These are phyloP conservation scores for Coreoperca whiteheadi DNA, from an alignment of 2,113 vertebrate genomes.

Conservation along the genomic window DNA sequence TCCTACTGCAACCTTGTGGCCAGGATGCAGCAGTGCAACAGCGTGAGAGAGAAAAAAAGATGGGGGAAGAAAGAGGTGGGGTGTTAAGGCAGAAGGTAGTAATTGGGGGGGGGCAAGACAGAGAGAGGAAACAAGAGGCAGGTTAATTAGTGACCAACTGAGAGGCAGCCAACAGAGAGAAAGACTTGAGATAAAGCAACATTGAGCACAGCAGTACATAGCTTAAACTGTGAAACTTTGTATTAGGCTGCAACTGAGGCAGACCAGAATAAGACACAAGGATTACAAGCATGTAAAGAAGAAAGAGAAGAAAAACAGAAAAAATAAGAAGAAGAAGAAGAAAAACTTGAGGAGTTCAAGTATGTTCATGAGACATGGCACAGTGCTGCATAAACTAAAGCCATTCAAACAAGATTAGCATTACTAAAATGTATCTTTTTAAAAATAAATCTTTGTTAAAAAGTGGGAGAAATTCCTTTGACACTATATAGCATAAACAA, in stretches of 20 bases:
- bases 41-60: conserved; percentile 44
- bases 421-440: neutral
- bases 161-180: conserved; percentile 41
- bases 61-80: conserved; percentile 57
- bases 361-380: neutral
- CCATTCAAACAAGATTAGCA: neutral
- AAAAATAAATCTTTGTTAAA: neutral
- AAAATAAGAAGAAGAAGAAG: neutral
- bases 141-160: conserved; percentile 51
- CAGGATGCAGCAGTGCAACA: conserved; percentile 81
- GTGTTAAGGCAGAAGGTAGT: conserved; percentile 20
- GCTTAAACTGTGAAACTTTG: conserved; percentile 9
- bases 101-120: conserved; percentile 12
- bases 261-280: conserved; percentile 9
- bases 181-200: conserved; percentile 38
- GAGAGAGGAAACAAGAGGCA: conserved; percentile 41
- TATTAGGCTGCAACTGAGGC: neutral
- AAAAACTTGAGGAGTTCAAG: conserved; percentile 5
- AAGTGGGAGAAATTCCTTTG: neutral
- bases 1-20: conserved; percentile 95
- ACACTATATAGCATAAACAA: neutral
- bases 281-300: conserved; percentile 11
- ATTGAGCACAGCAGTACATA: conserved; percentile 46
- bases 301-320: neutral
- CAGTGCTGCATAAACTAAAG: neutral